Evolutionary conservation across 2,113 vertebrate species (phyloP).

Genomic region (Vireo altiloquus): DNA sequence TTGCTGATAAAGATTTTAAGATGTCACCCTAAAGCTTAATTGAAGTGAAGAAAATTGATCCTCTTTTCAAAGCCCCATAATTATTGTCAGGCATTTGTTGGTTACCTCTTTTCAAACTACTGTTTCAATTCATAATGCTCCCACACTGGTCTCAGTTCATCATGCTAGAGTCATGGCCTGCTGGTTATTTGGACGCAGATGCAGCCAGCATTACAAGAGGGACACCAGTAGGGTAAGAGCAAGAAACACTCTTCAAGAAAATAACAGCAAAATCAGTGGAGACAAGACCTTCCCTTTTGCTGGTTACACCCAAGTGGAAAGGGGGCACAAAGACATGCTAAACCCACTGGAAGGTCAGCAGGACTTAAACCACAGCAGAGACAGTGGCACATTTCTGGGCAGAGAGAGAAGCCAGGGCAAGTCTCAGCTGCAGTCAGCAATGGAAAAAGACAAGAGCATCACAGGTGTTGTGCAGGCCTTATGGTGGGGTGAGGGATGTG

Average conservation of each 20-base stretch:
- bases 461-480: neutral
- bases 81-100: neutral
- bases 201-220: neutral
- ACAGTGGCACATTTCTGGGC: neutral
- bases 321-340: neutral
- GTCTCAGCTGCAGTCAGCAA: neutral
- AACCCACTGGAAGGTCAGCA: neutral
- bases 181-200: neutral
- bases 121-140: neutral
- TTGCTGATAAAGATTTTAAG: neutral
- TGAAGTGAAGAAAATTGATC: neutral
- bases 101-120: neutral
- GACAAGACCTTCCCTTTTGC: neutral
- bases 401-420: neutral
- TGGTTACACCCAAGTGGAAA: neutral
- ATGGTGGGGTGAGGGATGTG: neutral
- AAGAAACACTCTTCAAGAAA: neutral
- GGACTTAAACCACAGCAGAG: neutral
- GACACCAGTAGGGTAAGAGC: neutral
- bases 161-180: neutral
- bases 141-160: neutral
- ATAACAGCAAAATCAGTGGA: neutral
- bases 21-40: neutral
- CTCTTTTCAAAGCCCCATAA: neutral
- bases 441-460: neutral